phyloP scores from a whole-genome alignment of 2,113 vertebrate genomes.

The Sphaerodactylus townsendi region DNA sequence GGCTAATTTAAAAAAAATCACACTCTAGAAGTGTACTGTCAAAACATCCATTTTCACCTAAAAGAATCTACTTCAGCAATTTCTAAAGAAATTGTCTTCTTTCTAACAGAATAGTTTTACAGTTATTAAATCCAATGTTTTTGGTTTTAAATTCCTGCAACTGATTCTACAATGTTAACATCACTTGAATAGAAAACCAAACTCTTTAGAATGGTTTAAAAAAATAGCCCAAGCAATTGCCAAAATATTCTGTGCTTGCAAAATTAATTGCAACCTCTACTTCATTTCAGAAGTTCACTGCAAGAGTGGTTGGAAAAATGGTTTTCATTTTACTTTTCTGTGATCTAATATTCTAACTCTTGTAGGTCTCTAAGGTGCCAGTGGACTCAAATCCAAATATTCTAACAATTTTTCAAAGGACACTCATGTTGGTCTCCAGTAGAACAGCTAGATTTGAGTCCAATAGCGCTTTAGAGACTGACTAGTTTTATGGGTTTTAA shows the following conservation, averaged over 20 bases:
- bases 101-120: constrained; percentile 13
- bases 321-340: neutral
- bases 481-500: no score
- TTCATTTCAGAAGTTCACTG: neutral
- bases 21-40: neutral
- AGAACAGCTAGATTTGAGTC: no score
- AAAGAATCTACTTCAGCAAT: constrained; percentile 23
- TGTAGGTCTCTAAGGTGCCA: no score
- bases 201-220: neutral
- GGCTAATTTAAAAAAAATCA: no score
- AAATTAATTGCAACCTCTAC: neutral
- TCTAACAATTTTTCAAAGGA: no score
- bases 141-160: neutral
- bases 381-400: neutral
- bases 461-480: no score
- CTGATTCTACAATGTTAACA: neutral
- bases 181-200: neutral
- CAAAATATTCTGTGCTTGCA: neutral
- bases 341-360: neutral
- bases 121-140: neutral
- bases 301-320: neutral
- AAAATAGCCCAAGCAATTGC: neutral
- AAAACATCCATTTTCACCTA: constrained; percentile 22
- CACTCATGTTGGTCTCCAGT: no score
- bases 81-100: constrained; percentile 14